Evolutionary conservation across 2,888 invertebrate species (phyloP).

Genomic region (Agapostemon virescens): DNA sequence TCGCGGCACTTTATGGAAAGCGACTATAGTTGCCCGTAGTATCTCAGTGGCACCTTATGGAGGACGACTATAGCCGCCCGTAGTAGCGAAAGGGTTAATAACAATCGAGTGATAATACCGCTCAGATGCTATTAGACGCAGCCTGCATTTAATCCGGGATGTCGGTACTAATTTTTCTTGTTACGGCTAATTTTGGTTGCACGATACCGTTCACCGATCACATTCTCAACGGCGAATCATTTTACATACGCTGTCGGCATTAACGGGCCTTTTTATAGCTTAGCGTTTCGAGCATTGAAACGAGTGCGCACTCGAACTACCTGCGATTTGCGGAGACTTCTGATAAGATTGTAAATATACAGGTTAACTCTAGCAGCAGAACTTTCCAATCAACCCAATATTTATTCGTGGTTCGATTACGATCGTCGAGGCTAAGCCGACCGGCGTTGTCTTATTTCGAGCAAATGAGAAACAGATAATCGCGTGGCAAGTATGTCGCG

Average conservation of each 20-base stretch:
- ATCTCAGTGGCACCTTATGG: too few relatives aligned
- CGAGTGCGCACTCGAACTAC: neutral
- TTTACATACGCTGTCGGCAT: neutral
- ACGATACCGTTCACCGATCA: neutral
- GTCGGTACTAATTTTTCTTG: too few relatives aligned
- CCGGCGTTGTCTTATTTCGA: slow-evolving; percentile 4
- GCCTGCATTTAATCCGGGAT: too few relatives aligned
- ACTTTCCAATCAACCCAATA: slow-evolving; percentile 4
- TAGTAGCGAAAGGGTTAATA: too few relatives aligned
- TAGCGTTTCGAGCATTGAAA: neutral
- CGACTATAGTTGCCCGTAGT: too few relatives aligned
- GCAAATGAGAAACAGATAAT: slow-evolving; percentile 24
- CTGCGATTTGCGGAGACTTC: neutral
- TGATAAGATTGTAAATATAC: neutral
- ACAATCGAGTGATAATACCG: too few relatives aligned
- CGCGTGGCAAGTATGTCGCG: slow-evolving; percentile 18
- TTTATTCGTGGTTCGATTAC: neutral
- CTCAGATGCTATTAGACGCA: too few relatives aligned
- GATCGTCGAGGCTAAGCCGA: neutral
- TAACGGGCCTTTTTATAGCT: neutral
- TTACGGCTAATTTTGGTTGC: too few relatives aligned
- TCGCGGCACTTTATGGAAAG: too few relatives aligned
- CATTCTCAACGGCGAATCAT: neutral
- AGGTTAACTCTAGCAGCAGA: neutral
- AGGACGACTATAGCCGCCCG: too few relatives aligned